Conservation (phyloP, 2,797 vertebrate genomes). For the Acanthornis magna region DNA sequence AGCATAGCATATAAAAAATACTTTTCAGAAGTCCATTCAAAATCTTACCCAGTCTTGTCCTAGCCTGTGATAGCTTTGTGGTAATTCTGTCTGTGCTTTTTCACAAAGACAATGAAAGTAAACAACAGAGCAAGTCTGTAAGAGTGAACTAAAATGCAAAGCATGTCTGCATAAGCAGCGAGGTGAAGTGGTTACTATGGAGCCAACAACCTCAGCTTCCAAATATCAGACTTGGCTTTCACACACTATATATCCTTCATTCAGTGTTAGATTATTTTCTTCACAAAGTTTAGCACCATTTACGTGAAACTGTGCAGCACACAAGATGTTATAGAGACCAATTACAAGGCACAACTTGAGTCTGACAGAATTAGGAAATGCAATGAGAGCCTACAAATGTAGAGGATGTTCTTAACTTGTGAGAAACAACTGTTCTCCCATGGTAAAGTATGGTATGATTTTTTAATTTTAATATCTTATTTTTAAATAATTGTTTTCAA, state of each 20-base stretch:
- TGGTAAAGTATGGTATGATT: not conserved
- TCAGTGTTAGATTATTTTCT: constrained; percentile 1
- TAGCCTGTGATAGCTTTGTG: not conserved
- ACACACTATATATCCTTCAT: constrained; percentile 28
- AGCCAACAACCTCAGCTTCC: constrained; percentile 65
- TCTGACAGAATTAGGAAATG: not conserved
- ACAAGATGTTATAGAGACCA: not conserved
- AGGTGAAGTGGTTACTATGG: constrained; percentile 83
- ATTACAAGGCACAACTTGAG: not conserved
- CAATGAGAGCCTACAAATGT: not conserved
- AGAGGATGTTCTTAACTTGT: not conserved
- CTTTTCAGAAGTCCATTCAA: not conserved
- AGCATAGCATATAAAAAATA: not conserved
- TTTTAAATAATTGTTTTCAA: not conserved
- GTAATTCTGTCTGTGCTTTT: constrained; percentile 26
- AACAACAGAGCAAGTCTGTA: constrained; percentile 52
- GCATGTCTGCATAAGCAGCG: constrained; percentile 72
- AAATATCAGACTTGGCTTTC: constrained; percentile 74
- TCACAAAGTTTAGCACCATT: not conserved
- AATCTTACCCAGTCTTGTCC: not conserved
- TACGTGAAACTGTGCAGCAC: not conserved
- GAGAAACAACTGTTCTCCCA: not conserved
- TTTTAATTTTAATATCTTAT: not conserved
- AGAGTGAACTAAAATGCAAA: constrained; percentile 74
- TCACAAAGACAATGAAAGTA: constrained; percentile 17